Evolutionary conservation across 1,140 invertebrate species (phyloP).

Genomic region (Lordiphosa clarofinis): DNA sequence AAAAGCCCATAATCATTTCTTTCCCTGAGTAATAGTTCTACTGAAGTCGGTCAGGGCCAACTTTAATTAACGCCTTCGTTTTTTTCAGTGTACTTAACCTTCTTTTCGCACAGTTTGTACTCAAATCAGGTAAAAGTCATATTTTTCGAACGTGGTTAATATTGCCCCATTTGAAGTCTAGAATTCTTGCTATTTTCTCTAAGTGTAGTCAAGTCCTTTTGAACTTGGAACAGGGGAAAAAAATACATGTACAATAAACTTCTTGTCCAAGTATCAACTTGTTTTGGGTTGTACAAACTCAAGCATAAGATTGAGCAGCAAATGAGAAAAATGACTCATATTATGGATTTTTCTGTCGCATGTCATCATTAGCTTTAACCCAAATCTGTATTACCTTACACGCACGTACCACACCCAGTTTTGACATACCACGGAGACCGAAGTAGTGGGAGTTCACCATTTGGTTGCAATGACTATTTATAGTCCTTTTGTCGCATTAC

Average conservation of each 20-base stretch:
- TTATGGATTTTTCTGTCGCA: conserved; percentile 74
- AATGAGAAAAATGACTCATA: conserved; percentile 59
- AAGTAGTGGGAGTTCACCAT: conserved; percentile 10
- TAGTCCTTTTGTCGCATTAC: conserved; percentile 25
- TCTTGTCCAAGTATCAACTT: conserved; percentile 36
- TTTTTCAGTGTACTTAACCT: too few relatives aligned
- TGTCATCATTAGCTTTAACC: conserved; percentile 75
- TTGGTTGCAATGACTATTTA: conserved; percentile 34
- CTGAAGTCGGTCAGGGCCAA: too few relatives aligned
- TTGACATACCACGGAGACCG: conserved; percentile 1
- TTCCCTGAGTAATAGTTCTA: too few relatives aligned
- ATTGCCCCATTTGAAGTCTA: too few relatives aligned
- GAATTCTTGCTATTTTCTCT: too few relatives aligned
- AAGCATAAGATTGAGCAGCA: conserved; percentile 40
- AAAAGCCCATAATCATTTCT: too few relatives aligned
- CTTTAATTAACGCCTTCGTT: too few relatives aligned
- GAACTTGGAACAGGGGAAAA: too few relatives aligned
- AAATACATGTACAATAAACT: conserved; percentile 33
- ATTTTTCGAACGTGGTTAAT: too few relatives aligned
- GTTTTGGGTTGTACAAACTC: conserved; percentile 31
- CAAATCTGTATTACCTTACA: conserved; percentile 72
- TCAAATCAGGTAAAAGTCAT: too few relatives aligned
- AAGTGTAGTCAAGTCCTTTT: too few relatives aligned
- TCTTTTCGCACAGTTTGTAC: too few relatives aligned
- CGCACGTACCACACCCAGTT: conserved; percentile 70